Percentiles rank a stretch among this genome's conserved stretches.
phyloP scores from a whole-genome alignment of 2,888 invertebrate species.

The Drosophila macrothrix region DNA sequence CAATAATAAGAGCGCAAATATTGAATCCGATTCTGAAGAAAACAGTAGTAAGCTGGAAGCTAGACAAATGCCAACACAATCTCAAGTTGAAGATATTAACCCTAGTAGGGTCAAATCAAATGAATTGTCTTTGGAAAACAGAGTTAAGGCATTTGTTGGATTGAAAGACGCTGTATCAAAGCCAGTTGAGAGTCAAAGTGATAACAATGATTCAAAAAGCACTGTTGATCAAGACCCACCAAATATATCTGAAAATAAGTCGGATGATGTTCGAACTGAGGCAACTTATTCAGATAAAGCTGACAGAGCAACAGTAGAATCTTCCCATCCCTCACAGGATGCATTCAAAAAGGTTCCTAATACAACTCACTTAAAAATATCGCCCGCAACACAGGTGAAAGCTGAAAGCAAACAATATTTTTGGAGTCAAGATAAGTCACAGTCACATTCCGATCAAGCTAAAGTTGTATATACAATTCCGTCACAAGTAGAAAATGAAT shows the following conservation, averaged over 20 bases:
- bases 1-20: not conserved
- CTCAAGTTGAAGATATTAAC: not conserved
- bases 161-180: not conserved
- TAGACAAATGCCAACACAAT: not conserved
- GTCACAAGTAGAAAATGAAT: not conserved
- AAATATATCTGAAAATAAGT: no score
- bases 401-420: not conserved
- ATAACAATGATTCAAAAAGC: not conserved
- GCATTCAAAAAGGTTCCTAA: not conserved
- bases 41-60: not conserved
- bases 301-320: not conserved
- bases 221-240: not conserved
- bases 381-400: not conserved
- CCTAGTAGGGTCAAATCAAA: not conserved
- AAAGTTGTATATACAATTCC: not conserved
- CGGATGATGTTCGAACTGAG: not conserved
- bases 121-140: not conserved
- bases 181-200: not conserved
- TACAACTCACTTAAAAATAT: not conserved
- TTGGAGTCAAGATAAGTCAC: not conserved
- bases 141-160: slow-evolving; percentile 16
- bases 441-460: not conserved
- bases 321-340: not conserved
- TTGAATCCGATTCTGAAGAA: no score
- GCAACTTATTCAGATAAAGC: not conserved